Percentiles rank a stretch among this genome's conserved stretches.
Evolutionary conservation across 2,113 vertebrate genomes (phyloP).

Genomic region (Solenodon paradoxus): DNA sequence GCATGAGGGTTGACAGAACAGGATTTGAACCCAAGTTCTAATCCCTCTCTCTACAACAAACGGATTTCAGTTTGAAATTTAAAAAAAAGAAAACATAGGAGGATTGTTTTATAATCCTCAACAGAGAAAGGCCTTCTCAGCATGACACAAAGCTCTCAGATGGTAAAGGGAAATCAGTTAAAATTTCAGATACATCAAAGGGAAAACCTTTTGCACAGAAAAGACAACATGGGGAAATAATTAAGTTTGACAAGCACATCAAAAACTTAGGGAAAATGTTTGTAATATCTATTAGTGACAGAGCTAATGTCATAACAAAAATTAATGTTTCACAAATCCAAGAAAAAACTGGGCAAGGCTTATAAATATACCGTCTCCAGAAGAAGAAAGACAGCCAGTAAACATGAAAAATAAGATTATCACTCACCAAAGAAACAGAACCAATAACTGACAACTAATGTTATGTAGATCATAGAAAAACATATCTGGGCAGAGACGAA

Average conservation of each 20-base stretch:
- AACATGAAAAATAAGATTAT: not conserved
- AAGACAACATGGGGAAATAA: not conserved
- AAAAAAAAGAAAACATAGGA: not conserved
- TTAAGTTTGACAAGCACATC: not conserved
- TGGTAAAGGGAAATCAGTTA: not conserved
- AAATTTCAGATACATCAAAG: not conserved
- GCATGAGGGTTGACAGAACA: not conserved
- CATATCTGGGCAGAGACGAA: not conserved
- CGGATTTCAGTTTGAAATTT: not conserved
- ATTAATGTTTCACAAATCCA: not conserved
- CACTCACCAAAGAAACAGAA: not conserved
- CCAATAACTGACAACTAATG: no score
- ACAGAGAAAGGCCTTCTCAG: not conserved
- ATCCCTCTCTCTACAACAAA: not conserved
- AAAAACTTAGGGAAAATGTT: not conserved
- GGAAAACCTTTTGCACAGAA: not conserved
- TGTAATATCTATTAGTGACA: not conserved
- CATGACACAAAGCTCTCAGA: not conserved
- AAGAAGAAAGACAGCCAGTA: not conserved
- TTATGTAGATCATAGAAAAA: not conserved
- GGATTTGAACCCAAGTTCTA: not conserved
- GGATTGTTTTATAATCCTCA: not conserved
- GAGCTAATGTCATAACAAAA: not conserved
- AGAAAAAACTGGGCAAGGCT: not conserved
- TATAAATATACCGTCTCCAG: not conserved